Base-by-base conservation (phyloP, 2,888 invertebrate species). In the Cantharis rustica region DNA sequence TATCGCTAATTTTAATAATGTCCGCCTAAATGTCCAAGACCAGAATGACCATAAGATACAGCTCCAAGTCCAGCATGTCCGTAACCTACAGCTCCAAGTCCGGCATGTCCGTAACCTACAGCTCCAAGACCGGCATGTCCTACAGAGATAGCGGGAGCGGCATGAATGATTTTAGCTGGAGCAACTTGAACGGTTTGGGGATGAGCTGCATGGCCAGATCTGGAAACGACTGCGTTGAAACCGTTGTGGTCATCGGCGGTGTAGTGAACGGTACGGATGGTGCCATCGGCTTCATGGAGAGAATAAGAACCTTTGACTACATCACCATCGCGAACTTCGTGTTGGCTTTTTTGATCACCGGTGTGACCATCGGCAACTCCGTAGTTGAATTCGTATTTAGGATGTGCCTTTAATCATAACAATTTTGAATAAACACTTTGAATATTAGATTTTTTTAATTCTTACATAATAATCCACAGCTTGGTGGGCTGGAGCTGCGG, bases 321-420 rank as follows among this genome's bases (percentile, higher is more conserved):
- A 80, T 90, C 90, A 0, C 91, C 91, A 75, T 91, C 90, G 70
- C 91, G 87, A n/a, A 87, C 84, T 83, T 91, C 91, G 17, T 88
- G 86, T 77, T 91, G 91, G 26, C 88, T 88, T 80, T 91, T 91
- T 75, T 89, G 88, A 81, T 91, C 91, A 13, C 91, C 91, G 0
- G 90, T 91, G 77, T 90, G 89, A 75, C 88, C 88, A 76, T 91
- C 91, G 23, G 78, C 75, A 16, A 91, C 91, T 61, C 90, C 89
- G 79, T 91, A 91, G 83, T 90, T 89, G 82, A 90, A 91, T 83
- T 90, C 89, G 83, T 91, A 91, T 86, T 90, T 90, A 17, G 91
- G 91, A 80, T 90, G 90, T 1, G 89, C 82, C 85, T 86, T 72
- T 13, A 81, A 76, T 23, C 7, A 23, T 84, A 89, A 62, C 5